Evolutionary conservation across 2,113 vertebrate species (phyloP), one percentile per base, ranked within the genome.

Genomic region (Myrmecobius fasciatus): DNA sequence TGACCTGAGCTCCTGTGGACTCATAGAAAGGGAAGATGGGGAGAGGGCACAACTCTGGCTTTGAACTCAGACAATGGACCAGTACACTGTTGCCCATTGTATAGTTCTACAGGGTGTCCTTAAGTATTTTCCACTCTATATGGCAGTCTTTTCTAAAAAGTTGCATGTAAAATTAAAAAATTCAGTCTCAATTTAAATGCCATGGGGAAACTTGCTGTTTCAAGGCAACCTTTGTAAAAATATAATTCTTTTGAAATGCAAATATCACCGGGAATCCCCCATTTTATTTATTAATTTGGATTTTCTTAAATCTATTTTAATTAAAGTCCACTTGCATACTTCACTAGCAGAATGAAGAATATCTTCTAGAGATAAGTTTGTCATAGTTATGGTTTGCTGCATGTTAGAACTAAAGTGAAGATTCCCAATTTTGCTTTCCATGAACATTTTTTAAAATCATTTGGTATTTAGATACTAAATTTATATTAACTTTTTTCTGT

Each of bases 401-500:
- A 47, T 83, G 89, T 92, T 93, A 95, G 22, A 90, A 25, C 47
- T 48, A 90, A 49, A 51, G 22, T 51, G 5, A 90, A 48, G 3
- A 26, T n/a, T 48, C 48, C 67, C 20, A 24, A 0, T 89, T 90
- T 90, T 17, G 10, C 93, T 52, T 93, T 95, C 92, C 31, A 94
- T 25, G 11, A 90, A 93, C n/a, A 22, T 96, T 95, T 95, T 95
- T 36, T 94, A 25, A 25, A 93, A 53, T n/a, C 52, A 28, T 60
- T 93, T 94, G 89, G 0, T 60, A 89, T 75, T 53, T 91, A 26
- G 67, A 75, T 83, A 22, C n/a, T 83, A 43, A 83, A 22, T 25
- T 97, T 96, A 95, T 17, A 14, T 97, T 43, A 9, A 25, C 91
- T 92, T 22, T 48, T 43, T 31, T 92, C 51, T 96, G 48, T 95